A percentile compares a stretch with the other conserved stretches of the same genome.
Evolutionary conservation across 2,113 vertebrate species (phyloP).

Genomic region (Poicephalus meyeri): DNA sequence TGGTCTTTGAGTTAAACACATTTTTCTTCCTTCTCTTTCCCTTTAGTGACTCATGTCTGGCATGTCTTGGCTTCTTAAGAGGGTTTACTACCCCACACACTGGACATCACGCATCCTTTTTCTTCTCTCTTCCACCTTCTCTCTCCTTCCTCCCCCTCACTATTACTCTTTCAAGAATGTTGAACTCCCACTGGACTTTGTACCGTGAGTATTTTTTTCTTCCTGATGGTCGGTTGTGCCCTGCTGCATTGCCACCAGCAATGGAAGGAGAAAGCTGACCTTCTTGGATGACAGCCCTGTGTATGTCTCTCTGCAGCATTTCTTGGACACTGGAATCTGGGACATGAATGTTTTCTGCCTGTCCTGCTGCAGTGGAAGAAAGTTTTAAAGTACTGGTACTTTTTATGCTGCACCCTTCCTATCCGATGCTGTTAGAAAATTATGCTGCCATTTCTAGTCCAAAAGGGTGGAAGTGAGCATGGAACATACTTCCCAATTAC

Average conservation of each 20-base stretch:
- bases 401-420: neutral
- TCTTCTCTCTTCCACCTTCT: neutral
- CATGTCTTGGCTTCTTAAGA: neutral
- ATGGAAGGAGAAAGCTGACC: neutral
- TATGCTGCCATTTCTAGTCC: neutral
- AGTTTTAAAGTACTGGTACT: neutral
- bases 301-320: neutral
- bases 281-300: neutral
- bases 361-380: neutral
- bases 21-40: slow-evolving; percentile 4
- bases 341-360: neutral
- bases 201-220: neutral
- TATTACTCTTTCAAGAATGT: neutral
- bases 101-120: neutral
- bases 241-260: neutral
- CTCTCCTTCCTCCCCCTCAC: neutral
- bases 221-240: neutral
- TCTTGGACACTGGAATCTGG: neutral
- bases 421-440: neutral
- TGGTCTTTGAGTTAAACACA: neutral
- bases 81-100: neutral
- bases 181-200: neutral
- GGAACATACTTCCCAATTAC: neutral
- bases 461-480: neutral
- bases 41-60: slow-evolving; percentile 16